Evolutionary conservation across 2,113 vertebrate species (phyloP).

Genomic region (Isichthys henryi): DNA sequence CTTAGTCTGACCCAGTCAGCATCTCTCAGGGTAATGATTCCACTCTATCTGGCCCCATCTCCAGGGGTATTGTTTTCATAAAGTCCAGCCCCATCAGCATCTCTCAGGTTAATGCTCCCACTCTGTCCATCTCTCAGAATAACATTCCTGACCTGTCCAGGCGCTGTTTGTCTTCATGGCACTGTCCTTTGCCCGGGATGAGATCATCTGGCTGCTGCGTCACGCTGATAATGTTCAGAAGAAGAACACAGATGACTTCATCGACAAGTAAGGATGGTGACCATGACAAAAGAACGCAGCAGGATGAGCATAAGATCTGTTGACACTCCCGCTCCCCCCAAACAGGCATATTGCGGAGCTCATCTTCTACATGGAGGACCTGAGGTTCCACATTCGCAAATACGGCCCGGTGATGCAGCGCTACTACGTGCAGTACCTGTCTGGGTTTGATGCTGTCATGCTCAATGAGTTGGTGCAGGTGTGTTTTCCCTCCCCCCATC

Average conservation of each 20-base stretch:
- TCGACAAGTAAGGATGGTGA: conserved; percentile 77
- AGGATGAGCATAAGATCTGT: not conserved
- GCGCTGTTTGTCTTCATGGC: conserved; percentile 95
- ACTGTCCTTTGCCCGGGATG: conserved; percentile 92
- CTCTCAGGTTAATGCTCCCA: too few relatives aligned
- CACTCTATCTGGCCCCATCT: not conserved
- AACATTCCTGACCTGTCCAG: not conserved
- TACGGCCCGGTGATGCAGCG: conserved; percentile 96
- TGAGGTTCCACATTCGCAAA: conserved; percentile 87
- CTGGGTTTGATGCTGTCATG: conserved; percentile 96
- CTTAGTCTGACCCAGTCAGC: not conserved
- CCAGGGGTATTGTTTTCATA: too few relatives aligned
- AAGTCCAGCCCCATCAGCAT: too few relatives aligned
- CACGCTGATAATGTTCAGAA: conserved; percentile 98
- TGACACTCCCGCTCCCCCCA: not conserved
- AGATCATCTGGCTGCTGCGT: conserved; percentile 96
- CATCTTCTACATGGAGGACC: conserved; percentile 99
- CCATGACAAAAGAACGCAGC: not conserved
- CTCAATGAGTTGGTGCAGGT: conserved; percentile 98
- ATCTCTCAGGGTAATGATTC: not conserved
- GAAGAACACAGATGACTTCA: conserved; percentile 96
- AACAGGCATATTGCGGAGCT: conserved; percentile 89
- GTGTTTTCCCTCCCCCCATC: conserved; percentile 15
- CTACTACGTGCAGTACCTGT: conserved; percentile 95
- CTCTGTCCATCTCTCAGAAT: not conserved